Evolutionary conservation across 1,140 invertebrate species (phyloP).

Genomic region (Orussus abietinus): DNA sequence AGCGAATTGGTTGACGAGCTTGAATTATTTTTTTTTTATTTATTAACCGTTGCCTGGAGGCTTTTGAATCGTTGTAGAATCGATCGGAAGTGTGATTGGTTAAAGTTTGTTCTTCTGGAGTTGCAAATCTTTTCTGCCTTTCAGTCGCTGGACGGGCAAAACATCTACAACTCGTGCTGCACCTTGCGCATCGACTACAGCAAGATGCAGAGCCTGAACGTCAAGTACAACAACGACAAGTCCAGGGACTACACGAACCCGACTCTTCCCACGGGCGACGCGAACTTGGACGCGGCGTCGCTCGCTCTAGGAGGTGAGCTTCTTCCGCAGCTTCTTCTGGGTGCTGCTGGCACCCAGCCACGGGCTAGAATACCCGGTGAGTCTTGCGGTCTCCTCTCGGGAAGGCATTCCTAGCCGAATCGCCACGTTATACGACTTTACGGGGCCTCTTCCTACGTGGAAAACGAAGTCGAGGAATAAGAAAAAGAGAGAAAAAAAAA

Average conservation of each 20-base stretch:
- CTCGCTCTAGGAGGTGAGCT: constrained; percentile 61
- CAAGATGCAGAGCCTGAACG: constrained; percentile 95
- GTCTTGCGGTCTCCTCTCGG: constrained; percentile 23
- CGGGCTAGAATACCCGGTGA: constrained; percentile 52
- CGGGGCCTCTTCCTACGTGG: too few relatives aligned
- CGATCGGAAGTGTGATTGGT: too few relatives aligned
- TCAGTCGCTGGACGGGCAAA: constrained; percentile 93
- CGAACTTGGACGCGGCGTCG: constrained; percentile 61
- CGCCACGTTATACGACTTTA: too few relatives aligned
- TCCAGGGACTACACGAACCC: constrained; percentile 98
- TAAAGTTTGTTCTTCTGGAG: too few relatives aligned
- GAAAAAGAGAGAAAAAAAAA: too few relatives aligned
- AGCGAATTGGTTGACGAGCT: too few relatives aligned
- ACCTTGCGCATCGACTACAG: constrained; percentile 99
- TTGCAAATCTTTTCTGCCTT: too few relatives aligned
- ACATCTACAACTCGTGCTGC: constrained; percentile 99
- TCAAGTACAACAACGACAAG: constrained; percentile 99
- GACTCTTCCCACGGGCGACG: constrained; percentile 89
- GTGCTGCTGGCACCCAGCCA: constrained; percentile 63
- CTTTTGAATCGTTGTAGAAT: too few relatives aligned
- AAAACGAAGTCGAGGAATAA: too few relatives aligned
- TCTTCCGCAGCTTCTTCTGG: constrained; percentile 63
- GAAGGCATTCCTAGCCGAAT: too few relatives aligned
- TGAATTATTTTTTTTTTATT: too few relatives aligned
- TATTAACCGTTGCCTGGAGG: too few relatives aligned